Evolutionary conservation across 2,888 invertebrate species (phyloP).

Genomic region (Anaspis maculata): DNA sequence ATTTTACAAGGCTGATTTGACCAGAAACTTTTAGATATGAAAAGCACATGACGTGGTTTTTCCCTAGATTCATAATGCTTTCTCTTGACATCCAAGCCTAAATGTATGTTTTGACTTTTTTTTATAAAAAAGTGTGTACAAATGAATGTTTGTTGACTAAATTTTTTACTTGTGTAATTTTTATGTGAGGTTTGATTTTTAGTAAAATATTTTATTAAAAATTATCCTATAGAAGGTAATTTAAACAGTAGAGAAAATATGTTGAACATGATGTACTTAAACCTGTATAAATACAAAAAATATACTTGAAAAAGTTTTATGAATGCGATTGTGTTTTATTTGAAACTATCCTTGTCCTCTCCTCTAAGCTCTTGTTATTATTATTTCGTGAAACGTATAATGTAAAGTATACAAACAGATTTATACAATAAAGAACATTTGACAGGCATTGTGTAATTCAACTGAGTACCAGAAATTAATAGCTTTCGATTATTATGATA

Average conservation of each 20-base stretch:
- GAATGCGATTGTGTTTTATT: constrained; percentile 12
- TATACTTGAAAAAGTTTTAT: constrained; percentile 24
- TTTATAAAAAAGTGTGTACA: constrained; percentile 14
- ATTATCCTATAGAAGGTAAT: constrained; percentile 7
- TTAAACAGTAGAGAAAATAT: constrained; percentile 22
- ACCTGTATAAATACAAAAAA: constrained; percentile 20
- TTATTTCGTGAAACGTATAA: too few relatives aligned
- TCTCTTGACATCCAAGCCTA: too few relatives aligned
- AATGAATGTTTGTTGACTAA: too few relatives aligned
- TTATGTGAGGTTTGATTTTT: constrained; percentile 9
- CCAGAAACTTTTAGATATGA: too few relatives aligned
- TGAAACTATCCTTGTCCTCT: too few relatives aligned
- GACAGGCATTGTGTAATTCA: too few relatives aligned
- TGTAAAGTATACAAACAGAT: too few relatives aligned
- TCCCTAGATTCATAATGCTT: constrained; percentile 24
- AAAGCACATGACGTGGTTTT: constrained; percentile 11
- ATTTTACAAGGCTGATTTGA: too few relatives aligned
- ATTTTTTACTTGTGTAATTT: constrained; percentile 29
- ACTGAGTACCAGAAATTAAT: too few relatives aligned
- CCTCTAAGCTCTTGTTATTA: too few relatives aligned
- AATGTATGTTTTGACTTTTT: constrained; percentile 19
- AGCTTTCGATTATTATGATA: too few relatives aligned
- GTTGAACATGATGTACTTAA: constrained; percentile 28
- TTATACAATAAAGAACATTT: too few relatives aligned
- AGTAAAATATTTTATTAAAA: constrained; percentile 8